phyloP scores from a whole-genome alignment of 2,888 invertebrate genomes.

The Bedellia somnulentella region DNA sequence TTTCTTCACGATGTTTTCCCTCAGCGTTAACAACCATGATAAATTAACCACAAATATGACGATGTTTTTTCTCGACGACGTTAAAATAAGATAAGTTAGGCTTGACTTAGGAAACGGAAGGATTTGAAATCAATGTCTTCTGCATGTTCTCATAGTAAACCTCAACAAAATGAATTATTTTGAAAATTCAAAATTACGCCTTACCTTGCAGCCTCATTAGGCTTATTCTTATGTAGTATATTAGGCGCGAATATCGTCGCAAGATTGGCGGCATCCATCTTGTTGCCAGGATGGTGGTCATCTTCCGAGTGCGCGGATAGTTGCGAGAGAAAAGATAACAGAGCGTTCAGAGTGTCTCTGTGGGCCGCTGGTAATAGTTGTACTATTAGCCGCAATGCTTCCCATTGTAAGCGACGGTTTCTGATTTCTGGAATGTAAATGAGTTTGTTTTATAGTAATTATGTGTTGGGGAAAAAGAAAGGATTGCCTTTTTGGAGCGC shows the following conservation, averaged over 20 bases:
- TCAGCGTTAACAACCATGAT: background rate
- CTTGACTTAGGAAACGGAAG: too few species aligned
- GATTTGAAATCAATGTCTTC: too few species aligned
- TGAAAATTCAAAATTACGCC: constrained; percentile 6
- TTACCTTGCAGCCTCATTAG: constrained; percentile 54
- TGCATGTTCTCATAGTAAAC: too few species aligned
- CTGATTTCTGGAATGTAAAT: constrained; percentile 67
- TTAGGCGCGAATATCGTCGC: constrained; percentile 95
- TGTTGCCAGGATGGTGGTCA: constrained; percentile 73
- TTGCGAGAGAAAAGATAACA: constrained; percentile 79
- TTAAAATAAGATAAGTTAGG: background rate
- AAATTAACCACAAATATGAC: background rate
- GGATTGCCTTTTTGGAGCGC: too few species aligned
- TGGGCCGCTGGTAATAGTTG: constrained; percentile 85
- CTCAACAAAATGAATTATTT: too few species aligned
- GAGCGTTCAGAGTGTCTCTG: constrained; percentile 83
- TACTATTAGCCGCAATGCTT: constrained; percentile 81
- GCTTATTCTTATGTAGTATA: constrained; percentile 78
- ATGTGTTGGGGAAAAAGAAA: too few species aligned
- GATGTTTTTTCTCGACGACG: background rate
- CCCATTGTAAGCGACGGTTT: constrained; percentile 79
- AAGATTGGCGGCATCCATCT: constrained; percentile 91
- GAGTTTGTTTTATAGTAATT: too few species aligned
- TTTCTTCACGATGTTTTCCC: background rate
- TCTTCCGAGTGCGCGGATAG: constrained; percentile 76